Evolutionary conservation across 2,797 vertebrate genomes (phyloP).

Genomic region (Hippoglossus hippoglossus): DNA sequence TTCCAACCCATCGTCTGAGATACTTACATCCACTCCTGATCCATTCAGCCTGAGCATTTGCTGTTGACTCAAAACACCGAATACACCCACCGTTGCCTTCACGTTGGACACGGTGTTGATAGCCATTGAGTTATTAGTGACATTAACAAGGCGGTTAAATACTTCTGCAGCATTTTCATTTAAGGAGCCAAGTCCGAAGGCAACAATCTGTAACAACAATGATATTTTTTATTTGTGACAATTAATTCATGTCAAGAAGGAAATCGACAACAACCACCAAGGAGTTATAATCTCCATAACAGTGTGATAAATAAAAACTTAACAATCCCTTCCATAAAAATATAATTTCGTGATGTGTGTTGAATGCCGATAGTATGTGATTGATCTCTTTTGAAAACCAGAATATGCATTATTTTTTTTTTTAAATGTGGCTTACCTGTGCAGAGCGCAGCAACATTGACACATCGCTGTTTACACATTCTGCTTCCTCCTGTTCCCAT

Average conservation of each 20-base stretch:
- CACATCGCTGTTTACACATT: constrained; percentile 59
- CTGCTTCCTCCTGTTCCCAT: background rate
- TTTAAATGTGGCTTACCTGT: constrained; percentile 35
- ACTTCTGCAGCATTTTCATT: background rate
- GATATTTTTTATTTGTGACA: background rate
- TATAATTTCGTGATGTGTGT: too few relatives aligned
- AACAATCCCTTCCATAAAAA: too few relatives aligned
- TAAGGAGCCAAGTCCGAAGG: constrained; percentile 65
- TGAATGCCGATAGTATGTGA: too few relatives aligned
- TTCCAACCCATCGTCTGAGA: background rate
- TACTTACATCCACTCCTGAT: constrained; percentile 56
- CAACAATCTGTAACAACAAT: constrained; percentile 62
- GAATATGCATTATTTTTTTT: background rate
- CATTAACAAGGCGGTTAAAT: constrained; percentile 32
- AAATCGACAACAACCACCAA: too few relatives aligned
- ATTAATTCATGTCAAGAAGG: background rate
- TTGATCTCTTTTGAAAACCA: background rate
- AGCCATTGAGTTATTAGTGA: background rate
- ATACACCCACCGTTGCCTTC: constrained; percentile 41
- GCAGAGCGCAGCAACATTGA: background rate
- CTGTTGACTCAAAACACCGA: constrained; percentile 1
- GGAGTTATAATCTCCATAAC: too few relatives aligned
- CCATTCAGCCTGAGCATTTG: fast-evolving
- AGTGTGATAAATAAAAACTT: too few relatives aligned
- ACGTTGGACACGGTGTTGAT: constrained; percentile 67